Evolutionary conservation across 2,888 invertebrate genomes (phyloP), one percentile per base, ranked within the genome.

Genomic region (Volucella zonaria): DNA sequence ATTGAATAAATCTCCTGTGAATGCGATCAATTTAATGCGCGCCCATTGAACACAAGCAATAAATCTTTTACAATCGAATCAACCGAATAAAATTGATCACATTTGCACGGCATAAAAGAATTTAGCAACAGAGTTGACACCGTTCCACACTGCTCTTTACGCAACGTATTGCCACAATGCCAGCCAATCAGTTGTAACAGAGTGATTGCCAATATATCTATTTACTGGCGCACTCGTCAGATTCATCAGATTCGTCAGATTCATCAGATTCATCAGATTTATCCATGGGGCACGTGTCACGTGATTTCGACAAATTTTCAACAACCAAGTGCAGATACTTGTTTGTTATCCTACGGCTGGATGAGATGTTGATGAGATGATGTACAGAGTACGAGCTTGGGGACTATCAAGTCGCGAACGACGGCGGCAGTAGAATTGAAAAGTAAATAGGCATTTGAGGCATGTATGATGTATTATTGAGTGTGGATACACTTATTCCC

Each of bases 41-140:
- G 45, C 54, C 45, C 73, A 73, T 54, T 73, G 62, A 62, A 73
- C 31, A 31, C 73, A 73, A 62, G 73, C 73, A 73, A 45, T 73
- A 73, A 73, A 62, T 73, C 62, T 73, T 47, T 73, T 73, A 61
- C 52, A 73, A 73, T 54, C 62, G 62, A 62, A 73, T 73, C 54
- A 62, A 73, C 62, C 73, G 54, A 73, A 73, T 73, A 73, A 73
- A 73, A 73, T 73, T 54, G 62, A 54, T 73, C 62, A 47, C 73
- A 62, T 73, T 62, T 38, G 62, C 61, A 54, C 54, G 73, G 52
- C 52, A 62, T 73, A 8, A 42, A 61, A 61, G 59, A 8, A 6
- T 11, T 12, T 6, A 18, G 3, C 18, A 12, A 11, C 23, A 23
- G 23, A 31, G 54, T 12, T 23, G 54, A 31, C 12, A 56, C 12